Evolutionary conservation across 2,797 vertebrate species (phyloP).

Genomic region (Hippocampus kuda): DNA sequence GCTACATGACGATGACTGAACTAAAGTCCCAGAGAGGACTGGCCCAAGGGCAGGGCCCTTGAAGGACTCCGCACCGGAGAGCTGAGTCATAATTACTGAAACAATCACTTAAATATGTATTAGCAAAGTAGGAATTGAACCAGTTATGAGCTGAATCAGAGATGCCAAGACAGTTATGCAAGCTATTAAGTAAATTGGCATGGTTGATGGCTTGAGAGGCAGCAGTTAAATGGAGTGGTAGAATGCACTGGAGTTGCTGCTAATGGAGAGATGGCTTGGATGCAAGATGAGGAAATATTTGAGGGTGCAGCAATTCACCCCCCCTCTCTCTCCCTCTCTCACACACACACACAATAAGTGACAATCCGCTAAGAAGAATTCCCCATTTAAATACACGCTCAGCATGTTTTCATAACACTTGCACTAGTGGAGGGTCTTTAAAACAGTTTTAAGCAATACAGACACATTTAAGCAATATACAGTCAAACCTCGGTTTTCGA

Average conservation of each 20-base stretch:
- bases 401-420: too few species aligned
- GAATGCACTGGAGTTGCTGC: constrained; percentile 1
- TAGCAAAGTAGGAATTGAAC: constrained; percentile 4
- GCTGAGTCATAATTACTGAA: constrained; percentile 6
- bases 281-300: background rate
- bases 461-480: too few species aligned
- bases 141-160: constrained; percentile 3
- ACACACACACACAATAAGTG: too few species aligned
- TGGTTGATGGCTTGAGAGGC: constrained; percentile 6
- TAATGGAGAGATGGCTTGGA: constrained; percentile 1
- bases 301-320: background rate
- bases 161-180: constrained; percentile 6
- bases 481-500: too few species aligned
- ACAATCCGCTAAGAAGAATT: too few species aligned
- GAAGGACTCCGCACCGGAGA: background rate
- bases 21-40: background rate
- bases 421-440: too few species aligned
- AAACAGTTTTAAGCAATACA: too few species aligned
- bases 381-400: too few species aligned
- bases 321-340: too few species aligned
- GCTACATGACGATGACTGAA: background rate
- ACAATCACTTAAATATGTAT: constrained; percentile 6
- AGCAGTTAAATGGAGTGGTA: constrained; percentile 7
- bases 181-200: constrained; percentile 8
- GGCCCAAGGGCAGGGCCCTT: background rate